phyloP scores from a whole-genome alignment of 2,797 vertebrate species.

The Pseudochirops cupreus region DNA sequence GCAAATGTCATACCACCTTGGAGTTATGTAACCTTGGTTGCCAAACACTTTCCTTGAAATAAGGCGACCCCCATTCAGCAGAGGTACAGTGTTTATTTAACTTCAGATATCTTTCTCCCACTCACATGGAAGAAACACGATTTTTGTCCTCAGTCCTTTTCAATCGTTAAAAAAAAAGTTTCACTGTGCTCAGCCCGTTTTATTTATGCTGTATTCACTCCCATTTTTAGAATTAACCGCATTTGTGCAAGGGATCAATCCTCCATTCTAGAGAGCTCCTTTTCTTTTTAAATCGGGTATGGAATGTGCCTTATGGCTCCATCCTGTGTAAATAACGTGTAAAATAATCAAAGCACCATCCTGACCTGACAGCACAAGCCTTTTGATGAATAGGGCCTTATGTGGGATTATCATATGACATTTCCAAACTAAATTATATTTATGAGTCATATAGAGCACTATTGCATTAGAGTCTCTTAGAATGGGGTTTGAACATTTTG shows the following conservation, averaged over 20 bases:
- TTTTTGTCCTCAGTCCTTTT: conserved; percentile 44
- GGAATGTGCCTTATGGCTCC: conserved; percentile 84
- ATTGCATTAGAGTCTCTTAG: conserved; percentile 82
- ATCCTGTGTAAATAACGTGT: conserved; percentile 86
- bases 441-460: conserved; percentile 83
- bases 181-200: conserved; percentile 68
- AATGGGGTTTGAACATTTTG: conserved; percentile 81
- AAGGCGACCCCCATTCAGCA: conserved; percentile 69
- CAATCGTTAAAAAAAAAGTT: conserved; percentile 71
- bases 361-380: conserved; percentile 83
- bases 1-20: conserved; percentile 75
- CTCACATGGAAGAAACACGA: background rate
- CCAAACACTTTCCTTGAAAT: conserved; percentile 49
- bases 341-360: conserved; percentile 87
- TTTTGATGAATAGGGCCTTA: conserved; percentile 87
- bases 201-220: conserved; percentile 65
- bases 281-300: conserved; percentile 80
- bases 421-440: conserved; percentile 87
- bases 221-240: conserved; percentile 80
- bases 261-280: conserved; percentile 78
- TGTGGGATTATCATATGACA: conserved; percentile 87
- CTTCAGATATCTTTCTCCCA: conserved; percentile 52
- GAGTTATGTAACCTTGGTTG: conserved; percentile 71
- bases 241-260: conserved; percentile 79
- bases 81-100: conserved; percentile 76